These are phyloP conservation scores for Autographa gamma DNA, from an alignment of 2,888 invertebrate genomes.

Conservation along the genomic window DNA sequence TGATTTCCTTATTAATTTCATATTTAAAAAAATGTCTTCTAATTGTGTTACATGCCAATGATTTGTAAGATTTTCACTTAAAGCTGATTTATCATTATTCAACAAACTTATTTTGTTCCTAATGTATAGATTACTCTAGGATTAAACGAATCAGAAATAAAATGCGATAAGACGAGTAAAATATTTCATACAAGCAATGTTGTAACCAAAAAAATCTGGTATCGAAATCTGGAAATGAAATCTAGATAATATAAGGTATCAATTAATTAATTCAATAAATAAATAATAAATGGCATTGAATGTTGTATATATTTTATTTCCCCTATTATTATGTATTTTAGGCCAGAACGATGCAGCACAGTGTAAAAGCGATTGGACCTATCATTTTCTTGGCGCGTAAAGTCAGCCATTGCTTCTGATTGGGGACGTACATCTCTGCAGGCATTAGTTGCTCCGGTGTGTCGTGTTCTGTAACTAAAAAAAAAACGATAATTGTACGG, in stretches of 20 bases:
- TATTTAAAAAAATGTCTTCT: too few species aligned
- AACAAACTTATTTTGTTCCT: neutral
- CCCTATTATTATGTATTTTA: constrained; percentile 60
- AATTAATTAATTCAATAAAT: constrained; percentile 6
- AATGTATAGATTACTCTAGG: neutral
- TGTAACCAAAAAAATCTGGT: neutral
- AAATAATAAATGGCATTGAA: constrained; percentile 38
- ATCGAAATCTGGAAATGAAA: constrained; percentile 8
- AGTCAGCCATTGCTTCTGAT: constrained; percentile 96
- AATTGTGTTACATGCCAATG: neutral
- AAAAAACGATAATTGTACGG: too few species aligned
- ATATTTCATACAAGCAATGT: neutral
- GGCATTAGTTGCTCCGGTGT: constrained; percentile 92
- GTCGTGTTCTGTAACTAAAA: constrained; percentile 77
- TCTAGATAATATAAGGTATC: constrained; percentile 14
- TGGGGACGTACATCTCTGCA: constrained; percentile 97
- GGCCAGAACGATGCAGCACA: constrained; percentile 76
- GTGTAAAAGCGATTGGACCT: constrained; percentile 75
- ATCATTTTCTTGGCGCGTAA: constrained; percentile 90
- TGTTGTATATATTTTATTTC: constrained; percentile 58
- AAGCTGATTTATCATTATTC: neutral
- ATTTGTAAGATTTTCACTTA: neutral
- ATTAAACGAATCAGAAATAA: neutral
- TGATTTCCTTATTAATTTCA: too few species aligned
- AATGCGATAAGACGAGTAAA: neutral